These are phyloP conservation scores for Anarhynchus alexandrinus DNA, from an alignment of 2,113 vertebrate genomes.

Conservation along the genomic window DNA sequence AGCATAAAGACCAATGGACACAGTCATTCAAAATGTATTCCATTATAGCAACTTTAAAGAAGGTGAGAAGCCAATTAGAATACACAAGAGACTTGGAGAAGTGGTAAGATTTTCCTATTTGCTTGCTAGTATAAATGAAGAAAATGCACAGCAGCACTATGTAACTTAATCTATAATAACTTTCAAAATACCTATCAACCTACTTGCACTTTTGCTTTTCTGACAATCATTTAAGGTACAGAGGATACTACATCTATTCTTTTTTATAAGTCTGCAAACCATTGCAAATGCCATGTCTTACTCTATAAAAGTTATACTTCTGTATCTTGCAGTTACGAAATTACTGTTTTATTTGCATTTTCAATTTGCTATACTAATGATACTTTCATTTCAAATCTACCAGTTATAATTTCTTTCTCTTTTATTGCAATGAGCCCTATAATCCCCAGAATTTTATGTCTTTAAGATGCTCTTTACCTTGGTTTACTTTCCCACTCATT, in stretches of 20 bases:
- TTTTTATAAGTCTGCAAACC: background rate
- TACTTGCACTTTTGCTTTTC: background rate
- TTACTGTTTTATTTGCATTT: constrained; percentile 9
- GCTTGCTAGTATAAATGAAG: constrained; percentile 7
- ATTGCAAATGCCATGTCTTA: background rate
- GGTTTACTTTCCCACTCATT: background rate
- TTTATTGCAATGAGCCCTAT: background rate
- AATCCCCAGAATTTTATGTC: background rate
- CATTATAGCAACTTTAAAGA: background rate
- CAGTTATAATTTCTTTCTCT: background rate
- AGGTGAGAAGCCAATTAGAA: constrained; percentile 11
- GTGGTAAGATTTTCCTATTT: background rate
- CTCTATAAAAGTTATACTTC: background rate
- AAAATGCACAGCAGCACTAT: background rate
- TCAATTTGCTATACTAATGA: background rate
- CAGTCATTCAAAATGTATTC: constrained; percentile 7
- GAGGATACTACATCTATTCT: background rate
- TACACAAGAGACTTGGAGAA: background rate
- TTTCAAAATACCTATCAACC: background rate
- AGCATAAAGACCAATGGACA: background rate
- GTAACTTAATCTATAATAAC: background rate
- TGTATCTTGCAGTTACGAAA: background rate
- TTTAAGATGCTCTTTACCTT: background rate
- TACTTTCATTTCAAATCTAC: background rate
- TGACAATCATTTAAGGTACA: background rate